These are phyloP conservation scores for Leucoraja ocellata DNA, from an alignment of 2,797 vertebrate genomes.

Conservation along the genomic window DNA sequence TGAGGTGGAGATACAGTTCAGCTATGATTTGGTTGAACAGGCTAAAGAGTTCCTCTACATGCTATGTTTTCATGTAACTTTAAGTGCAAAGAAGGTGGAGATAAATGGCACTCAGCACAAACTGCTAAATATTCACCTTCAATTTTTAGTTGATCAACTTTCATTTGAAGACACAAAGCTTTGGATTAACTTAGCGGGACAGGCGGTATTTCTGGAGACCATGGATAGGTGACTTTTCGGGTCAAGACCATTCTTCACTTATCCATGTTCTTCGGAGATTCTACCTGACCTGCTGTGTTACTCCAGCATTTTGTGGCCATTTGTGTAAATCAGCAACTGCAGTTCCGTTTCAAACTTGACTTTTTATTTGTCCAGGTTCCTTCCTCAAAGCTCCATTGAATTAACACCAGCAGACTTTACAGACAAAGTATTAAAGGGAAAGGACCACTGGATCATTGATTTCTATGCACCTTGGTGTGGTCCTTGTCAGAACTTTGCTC, in stretches of 20 bases:
- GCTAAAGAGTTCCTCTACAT: not conserved
- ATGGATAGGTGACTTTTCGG: no score
- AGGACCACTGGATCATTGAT: constrained; percentile 87
- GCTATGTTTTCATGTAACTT: not conserved
- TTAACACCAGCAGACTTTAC: constrained; percentile 77
- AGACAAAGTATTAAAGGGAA: constrained; percentile 71
- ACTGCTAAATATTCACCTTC: not conserved
- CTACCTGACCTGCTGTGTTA: no score
- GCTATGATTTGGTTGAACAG: not conserved
- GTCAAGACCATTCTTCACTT: no score
- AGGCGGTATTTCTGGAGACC: no score
- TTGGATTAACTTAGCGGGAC: no score
- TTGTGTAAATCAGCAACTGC: no score
- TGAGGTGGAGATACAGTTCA: not conserved
- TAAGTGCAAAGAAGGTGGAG: not conserved
- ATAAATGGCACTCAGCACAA: not conserved
- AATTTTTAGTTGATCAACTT: not conserved
- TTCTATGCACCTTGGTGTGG: constrained; percentile 97
- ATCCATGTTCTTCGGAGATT: no score
- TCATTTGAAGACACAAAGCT: not conserved
- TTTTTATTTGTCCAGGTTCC: constrained; percentile 59
- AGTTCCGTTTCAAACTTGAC: not conserved
- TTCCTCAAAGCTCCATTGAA: constrained; percentile 75
- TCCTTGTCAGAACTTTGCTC: constrained; percentile 87
- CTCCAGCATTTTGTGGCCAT: no score